Evolutionary conservation across 1,140 invertebrate species (phyloP).

Genomic region (Anastrepha obliqua): DNA sequence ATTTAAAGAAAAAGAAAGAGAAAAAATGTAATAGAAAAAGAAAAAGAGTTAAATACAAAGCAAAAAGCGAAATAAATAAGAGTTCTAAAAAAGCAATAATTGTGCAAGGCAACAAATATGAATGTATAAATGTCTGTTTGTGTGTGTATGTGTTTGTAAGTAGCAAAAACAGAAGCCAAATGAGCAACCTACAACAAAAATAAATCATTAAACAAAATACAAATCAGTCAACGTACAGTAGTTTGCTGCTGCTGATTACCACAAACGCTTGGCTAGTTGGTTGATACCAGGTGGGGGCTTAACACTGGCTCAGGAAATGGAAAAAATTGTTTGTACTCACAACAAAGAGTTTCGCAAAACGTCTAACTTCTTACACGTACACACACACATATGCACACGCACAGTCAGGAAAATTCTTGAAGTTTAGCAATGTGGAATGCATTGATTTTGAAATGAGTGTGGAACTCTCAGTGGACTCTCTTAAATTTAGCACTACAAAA

Average conservation of each 20-base stretch:
- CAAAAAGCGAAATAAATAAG: background rate
- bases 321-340: background rate
- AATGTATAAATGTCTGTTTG: background rate
- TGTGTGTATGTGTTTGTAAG: background rate
- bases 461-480: background rate
- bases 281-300: background rate
- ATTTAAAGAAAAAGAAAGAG: too few species aligned
- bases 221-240: background rate
- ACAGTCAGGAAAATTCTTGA: background rate
- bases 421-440: background rate
- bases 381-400: background rate
- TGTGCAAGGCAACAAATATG: background rate
- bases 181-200: background rate
- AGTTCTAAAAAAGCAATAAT: background rate
- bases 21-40: background rate
- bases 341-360: background rate
- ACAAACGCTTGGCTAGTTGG: background rate
- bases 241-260: background rate
- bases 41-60: background rate
- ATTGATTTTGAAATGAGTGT: constrained; percentile 10
- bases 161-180: constrained; percentile 21
- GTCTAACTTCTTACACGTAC: background rate
- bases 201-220: background rate
- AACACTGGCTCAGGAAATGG: background rate
- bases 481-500: background rate